Conservation (phyloP, 1,140 invertebrate species). For the Papilio dardanus region DNA sequence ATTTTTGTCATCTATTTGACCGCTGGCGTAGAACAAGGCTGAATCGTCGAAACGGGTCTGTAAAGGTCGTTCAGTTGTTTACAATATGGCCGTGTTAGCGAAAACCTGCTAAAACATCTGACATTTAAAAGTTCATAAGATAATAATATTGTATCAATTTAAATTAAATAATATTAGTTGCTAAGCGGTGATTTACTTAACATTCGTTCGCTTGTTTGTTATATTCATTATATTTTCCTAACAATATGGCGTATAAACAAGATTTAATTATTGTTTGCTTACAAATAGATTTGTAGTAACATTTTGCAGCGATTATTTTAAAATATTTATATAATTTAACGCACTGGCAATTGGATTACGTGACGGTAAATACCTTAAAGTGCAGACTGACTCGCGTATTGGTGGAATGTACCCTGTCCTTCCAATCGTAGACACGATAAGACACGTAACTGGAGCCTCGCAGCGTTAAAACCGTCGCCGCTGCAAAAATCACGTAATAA, state of each 20-base stretch:
- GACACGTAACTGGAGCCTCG: slow-evolving; percentile 96
- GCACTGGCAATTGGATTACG: slow-evolving; percentile 8
- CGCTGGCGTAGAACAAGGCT: slow-evolving; percentile 93
- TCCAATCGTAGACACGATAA: slow-evolving; percentile 96
- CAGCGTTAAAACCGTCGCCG: slow-evolving; percentile 92
- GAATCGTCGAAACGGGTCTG: slow-evolving; percentile 93
- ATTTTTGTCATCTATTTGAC: slow-evolving; percentile 89
- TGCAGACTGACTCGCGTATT: slow-evolving; percentile 93
- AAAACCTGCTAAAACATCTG: slow-evolving; percentile 40
- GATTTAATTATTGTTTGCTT: too few species aligned
- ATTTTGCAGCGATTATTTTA: too few species aligned
- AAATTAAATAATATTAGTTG: not conserved
- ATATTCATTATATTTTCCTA: not conserved
- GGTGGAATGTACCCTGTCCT: slow-evolving; percentile 94
- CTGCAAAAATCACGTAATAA: slow-evolving; percentile 78
- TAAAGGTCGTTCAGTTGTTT: slow-evolving; percentile 53
- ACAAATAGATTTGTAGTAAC: too few species aligned
- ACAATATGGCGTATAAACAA: too few species aligned
- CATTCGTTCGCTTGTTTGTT: not conserved
- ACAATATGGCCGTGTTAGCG: slow-evolving; percentile 31
- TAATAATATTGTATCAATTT: slow-evolving; percentile 20
- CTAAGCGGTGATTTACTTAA: not conserved
- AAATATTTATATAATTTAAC: not conserved
- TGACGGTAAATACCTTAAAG: slow-evolving; percentile 87
- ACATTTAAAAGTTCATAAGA: slow-evolving; percentile 35